Evolutionary conservation across 23 tunicate genomes (phyloP), one percentile per base, ranked within the genome.

Genomic region (Styela plicata): DNA sequence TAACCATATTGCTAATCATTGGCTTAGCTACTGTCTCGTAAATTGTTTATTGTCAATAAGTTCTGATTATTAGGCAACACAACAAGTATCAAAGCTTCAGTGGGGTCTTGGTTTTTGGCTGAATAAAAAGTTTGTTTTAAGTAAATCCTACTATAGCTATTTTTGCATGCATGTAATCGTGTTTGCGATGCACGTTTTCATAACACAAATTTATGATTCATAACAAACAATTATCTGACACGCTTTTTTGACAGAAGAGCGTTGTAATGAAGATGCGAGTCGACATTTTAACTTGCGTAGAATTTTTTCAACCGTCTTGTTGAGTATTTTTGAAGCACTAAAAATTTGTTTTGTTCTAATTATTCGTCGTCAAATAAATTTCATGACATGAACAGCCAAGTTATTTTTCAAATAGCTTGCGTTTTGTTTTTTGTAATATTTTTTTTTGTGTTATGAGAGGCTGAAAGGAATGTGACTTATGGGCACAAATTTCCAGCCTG

Each of bases 1-100:
- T 44, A 44, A 44, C 77, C 34, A 71, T 28, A 34, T 22, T 33
- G 35, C 77, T 34, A 28, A 71, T 71, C 77, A 22, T 71, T 5
- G 36, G 35, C 77, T 71, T 71, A 71, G 34, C 32, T 32, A 34
- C 77, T 71, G 77, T 71, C 77, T 28, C 57, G 77, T 16, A 31
- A 71, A 71, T 76, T 76, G 81, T 76, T 76, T 76, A 76, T 44
- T 76, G 81, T 76, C 81, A 76, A 76, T 76, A 76, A 76, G 81
- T 53, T 25, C 31, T 73, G 78, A 73, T 32, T 33, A 33, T 33
- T 33, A 31, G 33, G 25, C 52, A 73, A 73, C 52, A 73, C 44
- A 33, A 22, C 24, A 28, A 33, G 36, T 44, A 26, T 76, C 24
- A 44, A 7, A 32, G 35, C 77, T 30, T 71, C 77, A 32, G 77